A percentile compares a stretch with the other conserved stretches of the same genome.
These are phyloP conservation scores for Nycticebus coucang DNA, from an alignment of 2,113 vertebrate genomes.

Conservation along the genomic window DNA sequence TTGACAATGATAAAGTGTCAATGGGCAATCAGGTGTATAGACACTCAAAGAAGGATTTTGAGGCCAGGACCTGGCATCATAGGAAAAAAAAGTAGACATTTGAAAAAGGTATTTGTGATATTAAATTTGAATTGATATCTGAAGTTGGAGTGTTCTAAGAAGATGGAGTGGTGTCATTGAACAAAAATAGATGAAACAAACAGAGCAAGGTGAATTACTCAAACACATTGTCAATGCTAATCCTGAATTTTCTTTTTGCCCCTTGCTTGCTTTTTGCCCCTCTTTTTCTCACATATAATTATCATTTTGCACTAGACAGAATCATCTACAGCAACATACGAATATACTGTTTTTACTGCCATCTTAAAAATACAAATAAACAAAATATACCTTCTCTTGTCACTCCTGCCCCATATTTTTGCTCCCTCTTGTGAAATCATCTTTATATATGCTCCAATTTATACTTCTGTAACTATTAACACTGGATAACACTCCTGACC, in stretches of 20 bases:
- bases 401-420: not conserved
- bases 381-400: not conserved
- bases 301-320: not conserved
- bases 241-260: not conserved
- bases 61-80: not conserved
- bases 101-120: not conserved
- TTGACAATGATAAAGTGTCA: not conserved
- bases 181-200: accelerated
- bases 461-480: not conserved
- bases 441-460: no score
- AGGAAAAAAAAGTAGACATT: not conserved
- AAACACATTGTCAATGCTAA: not conserved
- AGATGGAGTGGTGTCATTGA: not conserved
- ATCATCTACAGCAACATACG: not conserved
- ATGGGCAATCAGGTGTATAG: not conserved
- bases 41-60: not conserved
- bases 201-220: not conserved
- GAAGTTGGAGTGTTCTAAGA: not conserved
- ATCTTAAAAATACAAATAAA: slow-evolving; percentile 13
- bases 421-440: not conserved
- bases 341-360: not conserved
- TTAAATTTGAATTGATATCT: not conserved
- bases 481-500: accelerated
- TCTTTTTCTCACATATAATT: not conserved
- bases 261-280: not conserved